Conservation (phyloP, 2,113 vertebrate genomes). For the Elachura formosa region DNA sequence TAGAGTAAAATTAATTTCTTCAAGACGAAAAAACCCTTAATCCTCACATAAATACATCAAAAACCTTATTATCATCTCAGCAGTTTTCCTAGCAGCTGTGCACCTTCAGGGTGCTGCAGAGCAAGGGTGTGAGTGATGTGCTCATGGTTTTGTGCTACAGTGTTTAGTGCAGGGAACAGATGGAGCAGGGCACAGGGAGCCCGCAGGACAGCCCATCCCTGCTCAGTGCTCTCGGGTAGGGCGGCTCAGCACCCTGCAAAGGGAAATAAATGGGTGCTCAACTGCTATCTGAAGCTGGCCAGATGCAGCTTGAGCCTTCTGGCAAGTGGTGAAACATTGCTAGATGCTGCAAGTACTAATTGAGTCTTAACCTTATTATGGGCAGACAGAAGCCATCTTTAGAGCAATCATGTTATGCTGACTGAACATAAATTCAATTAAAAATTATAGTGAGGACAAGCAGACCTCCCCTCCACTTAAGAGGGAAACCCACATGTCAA, state of each 20-base stretch:
- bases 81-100: background rate
- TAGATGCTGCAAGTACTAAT: conserved; percentile 19
- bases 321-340: conserved; percentile 2
- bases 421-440: conserved; percentile 47
- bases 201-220: accelerated
- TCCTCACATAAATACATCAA: background rate
- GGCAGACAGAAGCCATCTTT: conserved; percentile 31
- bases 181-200: background rate
- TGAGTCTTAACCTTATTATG: conserved; percentile 29
- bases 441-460: background rate
- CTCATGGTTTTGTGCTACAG: background rate
- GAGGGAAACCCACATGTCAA: background rate
- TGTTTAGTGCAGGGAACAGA: background rate
- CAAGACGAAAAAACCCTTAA: background rate
- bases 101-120: background rate
- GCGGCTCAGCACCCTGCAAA: background rate
- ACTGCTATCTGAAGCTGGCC: background rate
- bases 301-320: conserved; percentile 14
- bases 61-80: background rate
- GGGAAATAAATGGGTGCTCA: accelerated
- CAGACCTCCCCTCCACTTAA: background rate
- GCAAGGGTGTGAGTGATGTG: background rate
- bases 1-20: background rate
- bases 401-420: conserved; percentile 28
- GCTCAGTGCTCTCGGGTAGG: accelerated